These are phyloP conservation scores for Carassius carassius DNA, from an alignment of 2,113 vertebrate species.

Conservation along the genomic window DNA sequence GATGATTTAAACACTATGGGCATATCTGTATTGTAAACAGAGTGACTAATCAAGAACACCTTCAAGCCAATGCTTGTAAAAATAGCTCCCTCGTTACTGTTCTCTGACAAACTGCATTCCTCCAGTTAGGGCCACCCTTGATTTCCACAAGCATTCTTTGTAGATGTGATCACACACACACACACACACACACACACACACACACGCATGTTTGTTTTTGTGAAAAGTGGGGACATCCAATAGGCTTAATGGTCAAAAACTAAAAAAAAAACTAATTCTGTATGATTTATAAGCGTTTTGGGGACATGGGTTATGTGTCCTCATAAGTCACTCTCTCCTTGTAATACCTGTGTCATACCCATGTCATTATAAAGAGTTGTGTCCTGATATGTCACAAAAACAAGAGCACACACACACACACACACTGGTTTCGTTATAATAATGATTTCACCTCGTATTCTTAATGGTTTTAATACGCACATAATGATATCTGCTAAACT, in stretches of 20 bases:
- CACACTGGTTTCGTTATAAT: not conserved
- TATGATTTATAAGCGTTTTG: no score
- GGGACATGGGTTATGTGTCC: no score
- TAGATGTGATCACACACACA: not conserved
- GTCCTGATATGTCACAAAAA: no score
- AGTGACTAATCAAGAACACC: not conserved
- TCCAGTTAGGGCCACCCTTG: not conserved
- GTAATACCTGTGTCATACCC: no score
- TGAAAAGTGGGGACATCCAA: no score
- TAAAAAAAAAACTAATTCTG: no score
- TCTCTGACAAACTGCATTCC: conserved; percentile 12
- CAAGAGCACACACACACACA: not conserved
- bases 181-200: not conserved
- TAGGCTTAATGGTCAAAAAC: no score
- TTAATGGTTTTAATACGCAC: not conserved
- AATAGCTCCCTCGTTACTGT: conserved; percentile 7
- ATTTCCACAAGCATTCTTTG: not conserved
- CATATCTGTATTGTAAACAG: not conserved
- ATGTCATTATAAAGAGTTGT: no score
- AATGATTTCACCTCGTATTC: not conserved
- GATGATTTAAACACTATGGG: not conserved
- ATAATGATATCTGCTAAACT: not conserved
- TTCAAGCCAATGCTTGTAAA: conserved; percentile 11
- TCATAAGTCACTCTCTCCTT: no score
- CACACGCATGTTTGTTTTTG: no score